phyloP scores from a whole-genome alignment of 2,797 vertebrate genomes.

The Brachyrhaphis roseni region DNA sequence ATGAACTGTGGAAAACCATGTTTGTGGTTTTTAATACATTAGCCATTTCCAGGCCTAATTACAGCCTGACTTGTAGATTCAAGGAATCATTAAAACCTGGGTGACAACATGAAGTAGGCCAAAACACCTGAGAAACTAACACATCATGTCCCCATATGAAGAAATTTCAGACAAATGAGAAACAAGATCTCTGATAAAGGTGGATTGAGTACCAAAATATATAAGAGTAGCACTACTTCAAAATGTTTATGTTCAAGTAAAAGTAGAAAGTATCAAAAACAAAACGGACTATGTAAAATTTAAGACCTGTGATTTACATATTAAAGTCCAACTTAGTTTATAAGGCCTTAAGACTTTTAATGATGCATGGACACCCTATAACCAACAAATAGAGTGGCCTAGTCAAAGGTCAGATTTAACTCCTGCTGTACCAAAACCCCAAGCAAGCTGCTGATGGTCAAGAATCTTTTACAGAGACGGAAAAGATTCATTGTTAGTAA shows the following conservation, averaged over 20 bases:
- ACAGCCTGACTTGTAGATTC: background rate
- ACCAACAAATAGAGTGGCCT: background rate
- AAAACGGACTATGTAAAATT: background rate
- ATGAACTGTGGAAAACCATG: background rate
- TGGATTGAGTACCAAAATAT: too few relatives aligned
- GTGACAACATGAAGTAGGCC: background rate
- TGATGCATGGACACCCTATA: background rate
- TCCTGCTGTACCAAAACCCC: background rate
- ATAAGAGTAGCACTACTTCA: too few relatives aligned
- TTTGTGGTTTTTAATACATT: background rate
- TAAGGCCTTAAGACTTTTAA: too few relatives aligned
- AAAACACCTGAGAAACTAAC: background rate
- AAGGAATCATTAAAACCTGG: background rate
- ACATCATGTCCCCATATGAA: background rate
- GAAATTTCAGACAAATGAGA: background rate
- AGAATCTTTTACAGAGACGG: background rate
- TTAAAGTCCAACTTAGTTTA: too few relatives aligned
- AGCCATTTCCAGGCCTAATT: background rate
- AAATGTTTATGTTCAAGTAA: too few relatives aligned
- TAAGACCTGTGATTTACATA: too few relatives aligned
- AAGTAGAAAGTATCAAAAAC: background rate
- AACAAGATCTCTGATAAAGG: background rate
- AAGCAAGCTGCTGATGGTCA: background rate
- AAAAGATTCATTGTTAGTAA: background rate
- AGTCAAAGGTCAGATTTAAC: background rate